Percentiles rank a stretch among this genome's conserved stretches.
These are phyloP conservation scores for Etheostoma nigrum DNA, from an alignment of 2,797 vertebrate genomes.

Conservation along the genomic window DNA sequence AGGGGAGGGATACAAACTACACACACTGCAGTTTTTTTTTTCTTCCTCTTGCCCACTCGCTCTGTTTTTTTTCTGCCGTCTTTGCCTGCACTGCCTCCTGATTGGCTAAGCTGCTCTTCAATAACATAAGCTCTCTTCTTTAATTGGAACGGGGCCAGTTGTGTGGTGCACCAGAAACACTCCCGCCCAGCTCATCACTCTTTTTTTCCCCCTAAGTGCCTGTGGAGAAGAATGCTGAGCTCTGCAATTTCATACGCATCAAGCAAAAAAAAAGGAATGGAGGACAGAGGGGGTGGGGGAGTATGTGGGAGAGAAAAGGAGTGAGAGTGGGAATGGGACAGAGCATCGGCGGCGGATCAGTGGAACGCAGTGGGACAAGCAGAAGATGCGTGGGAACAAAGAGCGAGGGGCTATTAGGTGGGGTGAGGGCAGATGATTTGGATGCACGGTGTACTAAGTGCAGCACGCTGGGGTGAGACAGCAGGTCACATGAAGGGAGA, in stretches of 20 bases:
- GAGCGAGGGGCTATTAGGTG: conserved; percentile 13
- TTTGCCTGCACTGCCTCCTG: conserved; percentile 78
- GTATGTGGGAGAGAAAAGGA: conserved; percentile 30
- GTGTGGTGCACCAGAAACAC: conserved; percentile 77
- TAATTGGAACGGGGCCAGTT: conserved; percentile 84
- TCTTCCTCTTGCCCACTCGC: conserved; percentile 77
- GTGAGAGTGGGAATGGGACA: conserved; percentile 42
- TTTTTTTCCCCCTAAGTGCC: conserved; percentile 60
- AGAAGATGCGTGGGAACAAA: conserved; percentile 56
- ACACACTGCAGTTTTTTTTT: conserved; percentile 80
- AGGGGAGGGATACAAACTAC: conserved; percentile 80
- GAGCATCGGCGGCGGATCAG: conserved; percentile 50
- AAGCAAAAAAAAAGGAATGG: conserved; percentile 55
- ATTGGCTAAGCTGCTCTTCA: conserved; percentile 84
- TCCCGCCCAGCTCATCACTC: conserved; percentile 71
- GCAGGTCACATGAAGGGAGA: conserved; percentile 59
- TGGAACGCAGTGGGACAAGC: conserved; percentile 70
- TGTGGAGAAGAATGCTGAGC: conserved; percentile 82
- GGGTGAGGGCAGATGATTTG: conserved; percentile 43
- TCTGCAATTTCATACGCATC: conserved; percentile 80
- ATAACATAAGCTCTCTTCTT: conserved; percentile 85
- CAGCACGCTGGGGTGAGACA: conserved; percentile 48
- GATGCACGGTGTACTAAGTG: conserved; percentile 34
- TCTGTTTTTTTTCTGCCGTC: conserved; percentile 74
- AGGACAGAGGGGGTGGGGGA: conserved; percentile 38